A percentile compares a stretch with the other conserved stretches of the same genome.
Evolutionary conservation across 2,888 invertebrate genomes (phyloP).

Genomic region (Lasioglossum lativentre): DNA sequence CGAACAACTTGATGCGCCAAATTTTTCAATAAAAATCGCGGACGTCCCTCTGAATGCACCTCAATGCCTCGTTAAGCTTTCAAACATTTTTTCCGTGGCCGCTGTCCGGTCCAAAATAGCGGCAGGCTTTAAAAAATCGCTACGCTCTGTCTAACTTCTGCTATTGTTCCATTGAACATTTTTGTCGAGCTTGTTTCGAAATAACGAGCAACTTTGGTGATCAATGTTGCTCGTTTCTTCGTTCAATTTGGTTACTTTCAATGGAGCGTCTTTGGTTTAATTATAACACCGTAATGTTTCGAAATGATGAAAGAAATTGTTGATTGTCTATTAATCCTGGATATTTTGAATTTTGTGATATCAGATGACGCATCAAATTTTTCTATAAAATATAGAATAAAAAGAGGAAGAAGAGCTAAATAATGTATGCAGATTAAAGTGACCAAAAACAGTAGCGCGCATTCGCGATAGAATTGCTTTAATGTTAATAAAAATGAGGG

Average conservation of each 20-base stretch:
- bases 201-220: background rate
- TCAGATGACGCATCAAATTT: too few species aligned
- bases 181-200: background rate
- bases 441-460: background rate
- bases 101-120: background rate
- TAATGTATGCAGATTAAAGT: background rate
- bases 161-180: background rate
- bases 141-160: background rate
- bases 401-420: background rate
- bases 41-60: slow-evolving; percentile 8
- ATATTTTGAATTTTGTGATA: too few species aligned
- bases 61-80: slow-evolving; percentile 26
- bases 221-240: background rate
- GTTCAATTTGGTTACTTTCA: background rate
- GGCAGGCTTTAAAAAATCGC: background rate
- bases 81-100: background rate
- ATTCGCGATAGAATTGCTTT: background rate
- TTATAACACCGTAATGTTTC: background rate
- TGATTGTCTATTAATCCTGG: background rate
- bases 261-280: background rate
- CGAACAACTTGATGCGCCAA: slow-evolving; percentile 27
- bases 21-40: slow-evolving; percentile 40
- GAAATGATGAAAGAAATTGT: background rate
- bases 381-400: background rate
- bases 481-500: background rate